Evolutionary conservation across 2,888 invertebrate genomes (phyloP).

Genomic region (Campoplex nolae): DNA sequence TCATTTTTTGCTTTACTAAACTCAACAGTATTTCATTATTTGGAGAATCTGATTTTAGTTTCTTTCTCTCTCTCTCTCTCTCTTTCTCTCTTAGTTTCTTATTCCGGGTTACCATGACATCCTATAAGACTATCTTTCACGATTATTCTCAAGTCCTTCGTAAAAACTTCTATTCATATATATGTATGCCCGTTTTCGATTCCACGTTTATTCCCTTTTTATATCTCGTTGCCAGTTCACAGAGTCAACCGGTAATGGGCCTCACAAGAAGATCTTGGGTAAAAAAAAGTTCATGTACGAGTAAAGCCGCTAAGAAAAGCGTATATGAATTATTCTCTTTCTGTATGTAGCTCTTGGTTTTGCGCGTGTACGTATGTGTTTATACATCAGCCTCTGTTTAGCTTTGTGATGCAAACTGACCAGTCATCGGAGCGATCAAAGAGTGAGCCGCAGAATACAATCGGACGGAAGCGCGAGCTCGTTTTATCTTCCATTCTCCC

Average conservation of each 20-base stretch:
- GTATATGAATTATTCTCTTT: slow-evolving; percentile 48
- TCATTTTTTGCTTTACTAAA: background rate
- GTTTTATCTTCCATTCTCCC: slow-evolving; percentile 55
- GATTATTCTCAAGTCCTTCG: slow-evolving; percentile 17
- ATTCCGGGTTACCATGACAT: background rate
- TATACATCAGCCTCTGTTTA: slow-evolving; percentile 66
- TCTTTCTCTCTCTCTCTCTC: background rate
- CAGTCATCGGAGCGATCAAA: slow-evolving; percentile 67
- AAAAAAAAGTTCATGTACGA: slow-evolving; percentile 74
- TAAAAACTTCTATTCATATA: slow-evolving; percentile 6
- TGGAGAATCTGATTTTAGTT: background rate
- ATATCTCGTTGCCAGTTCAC: slow-evolving; percentile 39
- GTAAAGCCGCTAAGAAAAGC: slow-evolving; percentile 74
- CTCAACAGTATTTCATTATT: background rate
- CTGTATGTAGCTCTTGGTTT: slow-evolving; percentile 34
- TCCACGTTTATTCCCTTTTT: slow-evolving; percentile 40
- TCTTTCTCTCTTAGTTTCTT: background rate
- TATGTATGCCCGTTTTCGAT: slow-evolving; percentile 43
- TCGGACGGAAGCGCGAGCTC: slow-evolving; percentile 52
- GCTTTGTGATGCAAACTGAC: slow-evolving; percentile 66
- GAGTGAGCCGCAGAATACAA: slow-evolving; percentile 63
- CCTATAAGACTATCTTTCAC: slow-evolving; percentile 16
- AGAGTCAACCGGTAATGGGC: slow-evolving; percentile 75
- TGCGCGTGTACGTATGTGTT: slow-evolving; percentile 33
- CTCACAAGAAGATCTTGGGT: slow-evolving; percentile 77